These are phyloP conservation scores for Epinotia demarniana DNA, from an alignment of 2,888 invertebrate genomes.

Conservation along the genomic window DNA sequence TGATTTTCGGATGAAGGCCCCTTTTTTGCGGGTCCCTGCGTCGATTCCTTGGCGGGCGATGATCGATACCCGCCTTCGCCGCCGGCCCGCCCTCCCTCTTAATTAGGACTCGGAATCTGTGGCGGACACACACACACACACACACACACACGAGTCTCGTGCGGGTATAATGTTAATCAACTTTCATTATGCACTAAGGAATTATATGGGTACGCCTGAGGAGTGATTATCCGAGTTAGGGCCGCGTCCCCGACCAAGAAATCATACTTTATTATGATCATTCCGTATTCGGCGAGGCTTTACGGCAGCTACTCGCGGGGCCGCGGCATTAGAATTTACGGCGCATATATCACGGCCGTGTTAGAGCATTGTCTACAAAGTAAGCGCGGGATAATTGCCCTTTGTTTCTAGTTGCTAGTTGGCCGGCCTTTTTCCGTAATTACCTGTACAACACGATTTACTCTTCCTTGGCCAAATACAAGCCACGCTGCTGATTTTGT, in stretches of 20 bases:
- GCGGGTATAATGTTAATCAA: constrained; percentile 82
- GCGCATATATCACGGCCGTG: constrained; percentile 74
- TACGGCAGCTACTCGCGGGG: constrained; percentile 72
- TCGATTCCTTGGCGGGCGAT: constrained; percentile 83
- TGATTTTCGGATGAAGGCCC: constrained; percentile 83
- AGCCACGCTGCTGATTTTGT: not conserved
- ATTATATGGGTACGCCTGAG: constrained; percentile 84
- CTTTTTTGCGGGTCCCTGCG: constrained; percentile 83
- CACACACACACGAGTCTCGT: constrained; percentile 85
- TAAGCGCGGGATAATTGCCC: constrained; percentile 71
- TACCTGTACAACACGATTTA: constrained; percentile 7
- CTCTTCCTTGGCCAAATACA: not conserved
- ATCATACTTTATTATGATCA: constrained; percentile 83
- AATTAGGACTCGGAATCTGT: constrained; percentile 94
- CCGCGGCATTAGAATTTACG: constrained; percentile 77
- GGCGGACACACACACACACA: constrained; percentile 92
- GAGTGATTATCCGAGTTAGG: constrained; percentile 82
- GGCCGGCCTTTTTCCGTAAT: constrained; percentile 47
- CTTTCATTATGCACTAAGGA: constrained; percentile 85
- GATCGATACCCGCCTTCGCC: constrained; percentile 79
- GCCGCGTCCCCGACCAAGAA: constrained; percentile 81
- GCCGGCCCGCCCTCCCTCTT: constrained; percentile 88
- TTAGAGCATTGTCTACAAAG: constrained; percentile 70
- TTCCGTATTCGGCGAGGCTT: constrained; percentile 72
- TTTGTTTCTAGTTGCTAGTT: constrained; percentile 60